These are phyloP conservation scores for Doris montereyensis DNA, from an alignment of 2,888 invertebrate species.

Conservation along the genomic window DNA sequence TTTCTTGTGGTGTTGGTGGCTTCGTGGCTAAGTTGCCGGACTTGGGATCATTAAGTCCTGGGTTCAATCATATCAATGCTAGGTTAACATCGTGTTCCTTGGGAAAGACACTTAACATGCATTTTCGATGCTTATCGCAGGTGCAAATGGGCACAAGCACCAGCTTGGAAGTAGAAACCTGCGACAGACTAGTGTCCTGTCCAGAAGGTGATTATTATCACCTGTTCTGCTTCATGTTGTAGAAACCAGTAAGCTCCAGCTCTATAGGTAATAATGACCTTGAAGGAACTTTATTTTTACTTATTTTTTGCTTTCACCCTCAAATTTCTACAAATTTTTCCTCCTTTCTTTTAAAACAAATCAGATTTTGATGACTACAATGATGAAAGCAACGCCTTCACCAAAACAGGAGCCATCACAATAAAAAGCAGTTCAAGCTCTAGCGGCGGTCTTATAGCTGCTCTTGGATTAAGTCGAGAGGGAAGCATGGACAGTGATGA, in stretches of 20 bases:
- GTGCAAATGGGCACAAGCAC: too few relatives aligned
- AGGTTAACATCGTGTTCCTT: too few relatives aligned
- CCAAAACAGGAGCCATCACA: slow-evolving; percentile 70
- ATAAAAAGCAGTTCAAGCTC: slow-evolving; percentile 70
- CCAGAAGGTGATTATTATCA: too few relatives aligned
- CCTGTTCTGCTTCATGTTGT: not conserved
- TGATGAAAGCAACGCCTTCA: slow-evolving; percentile 69
- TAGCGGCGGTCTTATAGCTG: slow-evolving; percentile 68
- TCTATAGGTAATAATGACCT: not conserved
- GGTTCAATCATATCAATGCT: too few relatives aligned
- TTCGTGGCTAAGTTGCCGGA: too few relatives aligned
- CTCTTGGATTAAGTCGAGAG: slow-evolving; percentile 62
- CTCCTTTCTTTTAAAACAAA: slow-evolving; percentile 42
- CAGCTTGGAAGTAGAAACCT: too few relatives aligned
- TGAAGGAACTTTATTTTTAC: not conserved
- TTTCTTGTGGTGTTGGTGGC: too few relatives aligned
- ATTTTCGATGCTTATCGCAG: too few relatives aligned
- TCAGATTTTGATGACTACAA: slow-evolving; percentile 65
- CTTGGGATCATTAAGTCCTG: too few relatives aligned
- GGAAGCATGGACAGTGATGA: slow-evolving; percentile 65
- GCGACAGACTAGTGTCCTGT: too few relatives aligned
- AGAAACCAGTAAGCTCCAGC: not conserved
- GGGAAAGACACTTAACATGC: too few relatives aligned
- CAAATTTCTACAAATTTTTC: not conserved
- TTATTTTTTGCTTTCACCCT: not conserved